Evolutionary conservation across 2,888 invertebrate species (phyloP), one percentile per base, ranked within the genome.

Genomic region (Oxycera nigricornis): DNA sequence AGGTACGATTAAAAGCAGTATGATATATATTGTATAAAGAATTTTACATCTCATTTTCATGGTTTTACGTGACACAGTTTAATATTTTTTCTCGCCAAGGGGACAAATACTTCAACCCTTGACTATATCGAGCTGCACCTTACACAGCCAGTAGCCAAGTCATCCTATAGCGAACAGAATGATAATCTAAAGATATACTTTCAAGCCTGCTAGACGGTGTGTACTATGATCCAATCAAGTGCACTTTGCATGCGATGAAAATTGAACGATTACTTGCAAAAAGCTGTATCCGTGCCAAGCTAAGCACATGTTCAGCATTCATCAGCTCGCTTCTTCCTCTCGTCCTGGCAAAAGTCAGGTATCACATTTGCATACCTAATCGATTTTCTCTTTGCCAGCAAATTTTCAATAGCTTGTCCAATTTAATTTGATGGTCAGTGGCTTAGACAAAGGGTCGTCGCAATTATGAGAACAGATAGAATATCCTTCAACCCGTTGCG

Each of bases 341-440:
- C 4, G 55, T 1, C 3, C 9, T n/a, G 7, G 31, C 62, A 62
- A 4, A 35, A n/a, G 35, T 62, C 62, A 35, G 20, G 62, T 62
- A 35, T 35, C 62, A 35, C 20, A 62, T 62, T 62, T 62, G 62
- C 62, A 20, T n/a, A n/a, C n/a, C n/a, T 62, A 62, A 62, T 62
- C 62, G 62, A 62, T 35, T 62, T 62, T 35, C 35, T 22, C 62
- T 35, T 39, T 39, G 39, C 39, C 35, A 31, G 35, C 31, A 62
- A 31, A 35, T 35, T 62, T 62, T 62, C 62, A 62, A 62, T 62
- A 35, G 31, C 20, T 6, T 35, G 35, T 62, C 62, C 9, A 35
- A 62, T 35, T 62, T 62, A 62, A 62, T 62, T 62, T 62, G 62
- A 62, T 39, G 62, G 62, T 62, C 62, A 62, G 39, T 62, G 62